Evolutionary conservation across 2,797 vertebrate genomes (phyloP), one percentile per base, ranked within the genome.

Genomic region (Labeo calbasu): DNA sequence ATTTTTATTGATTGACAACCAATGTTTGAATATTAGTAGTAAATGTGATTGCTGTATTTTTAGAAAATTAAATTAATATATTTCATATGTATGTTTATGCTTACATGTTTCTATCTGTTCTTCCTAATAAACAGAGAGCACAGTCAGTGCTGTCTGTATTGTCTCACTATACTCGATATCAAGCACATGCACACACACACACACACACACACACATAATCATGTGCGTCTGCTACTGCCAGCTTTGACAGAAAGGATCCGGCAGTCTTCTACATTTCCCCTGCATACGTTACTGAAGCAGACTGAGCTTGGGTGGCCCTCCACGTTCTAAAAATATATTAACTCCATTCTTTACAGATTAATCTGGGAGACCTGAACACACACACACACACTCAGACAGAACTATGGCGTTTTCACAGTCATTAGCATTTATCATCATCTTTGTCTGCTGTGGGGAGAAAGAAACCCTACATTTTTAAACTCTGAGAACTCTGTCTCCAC

Each of bases 161-260:
- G 8, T 68, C 77, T 79, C 57, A 50, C 63, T 40, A 7, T 40
- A 8, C 46, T 68, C 65, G 7, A 7, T 59, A n/a, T 59, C 21
- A 25, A 43, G 12, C 57, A 61, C 28, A 17, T 13, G 3, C 12
- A 51, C 50, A 51, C 50, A 51, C 50, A 51, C 50, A 51, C 50
- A 48, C 48, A 57, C 72, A 53, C 50, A 76, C 72, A 76, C 72
- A 48, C 28, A 40, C 10, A 40, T 36, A 68, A n/a, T n/a, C 36
- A 46, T 23, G 11, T 50, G 15, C 5, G 21, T 19, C 23, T 40
- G 46, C 63, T 2, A 1, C 46, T 7, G n/a, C 11, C 51, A 57
- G 73, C 84, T 36, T 69, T n/a, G 10, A n/a, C 11, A 69, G 21
- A 46, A 11, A 46, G 12, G 5, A 70, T 46, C 12, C 21, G 2